phyloP scores from a whole-genome alignment of 2,888 invertebrate genomes.

The Chironomus riparius region DNA sequence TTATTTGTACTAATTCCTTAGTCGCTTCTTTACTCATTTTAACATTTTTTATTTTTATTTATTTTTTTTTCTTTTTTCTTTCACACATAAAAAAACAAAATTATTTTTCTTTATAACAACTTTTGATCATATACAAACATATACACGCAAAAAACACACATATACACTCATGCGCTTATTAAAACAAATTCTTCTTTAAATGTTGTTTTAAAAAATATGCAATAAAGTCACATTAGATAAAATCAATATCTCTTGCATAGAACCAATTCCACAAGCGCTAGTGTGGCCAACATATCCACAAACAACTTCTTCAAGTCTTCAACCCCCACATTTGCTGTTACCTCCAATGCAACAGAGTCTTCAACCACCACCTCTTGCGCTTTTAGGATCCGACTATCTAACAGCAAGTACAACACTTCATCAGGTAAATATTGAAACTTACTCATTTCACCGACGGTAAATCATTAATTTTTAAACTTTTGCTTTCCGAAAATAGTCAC shows the following conservation, averaged over 20 bases:
- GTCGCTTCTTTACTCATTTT: conserved; percentile 25
- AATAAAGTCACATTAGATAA: conserved; percentile 24
- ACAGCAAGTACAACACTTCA: conserved; percentile 55
- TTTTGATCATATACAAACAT: neutral
- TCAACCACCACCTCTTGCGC: conserved; percentile 49
- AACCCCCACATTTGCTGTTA: conserved; percentile 29
- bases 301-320: conserved; percentile 36
- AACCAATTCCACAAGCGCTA: conserved; percentile 62
- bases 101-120: neutral
- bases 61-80: conserved; percentile 14
- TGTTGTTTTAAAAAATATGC: neutral
- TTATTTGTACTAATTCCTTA: conserved; percentile 20
- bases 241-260: conserved; percentile 34
- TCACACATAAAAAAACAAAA: conserved; percentile 19
- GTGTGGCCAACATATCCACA: conserved; percentile 63
- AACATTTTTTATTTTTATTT: conserved; percentile 23
- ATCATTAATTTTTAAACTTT: neutral
- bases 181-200: conserved; percentile 4
- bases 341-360: conserved; percentile 32
- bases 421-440: conserved; percentile 31
- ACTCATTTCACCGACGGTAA: conserved; percentile 8
- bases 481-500: conserved; percentile 3
- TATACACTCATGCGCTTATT: conserved; percentile 24
- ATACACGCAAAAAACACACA: neutral
- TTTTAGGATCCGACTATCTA: conserved; percentile 51